These are phyloP conservation scores for Pimephales promelas DNA, from an alignment of 2,113 vertebrate species.

Conservation along the genomic window DNA sequence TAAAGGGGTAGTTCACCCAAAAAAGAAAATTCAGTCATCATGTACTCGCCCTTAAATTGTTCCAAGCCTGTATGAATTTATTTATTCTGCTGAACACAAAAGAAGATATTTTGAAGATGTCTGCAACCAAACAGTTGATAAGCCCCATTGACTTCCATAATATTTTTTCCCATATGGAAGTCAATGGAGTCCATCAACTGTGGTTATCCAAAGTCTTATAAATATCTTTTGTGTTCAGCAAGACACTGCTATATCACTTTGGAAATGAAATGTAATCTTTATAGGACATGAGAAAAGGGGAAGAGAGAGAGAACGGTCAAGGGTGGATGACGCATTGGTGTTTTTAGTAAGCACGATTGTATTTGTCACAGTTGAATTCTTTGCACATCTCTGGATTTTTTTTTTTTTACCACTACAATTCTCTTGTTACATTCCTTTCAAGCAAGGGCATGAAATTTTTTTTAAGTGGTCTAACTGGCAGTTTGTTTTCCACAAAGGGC, in stretches of 20 bases:
- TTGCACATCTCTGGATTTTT: background rate
- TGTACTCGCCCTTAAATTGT: no score
- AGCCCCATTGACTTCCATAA: no score
- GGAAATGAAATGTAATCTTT: background rate
- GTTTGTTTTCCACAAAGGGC: background rate
- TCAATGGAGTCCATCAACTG: no score
- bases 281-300: background rate
- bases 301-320: background rate
- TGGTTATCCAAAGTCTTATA: no score
- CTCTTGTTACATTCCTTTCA: background rate
- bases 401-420: background rate
- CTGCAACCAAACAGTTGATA: no score
- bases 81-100: no score
- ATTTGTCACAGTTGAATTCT: background rate
- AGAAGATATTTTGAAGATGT: no score
- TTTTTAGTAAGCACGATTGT: background rate
- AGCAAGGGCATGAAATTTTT: background rate
- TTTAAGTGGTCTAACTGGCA: background rate
- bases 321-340: slow-evolving; percentile 8
- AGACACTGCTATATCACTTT: background rate
- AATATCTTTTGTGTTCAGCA: no score
- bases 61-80: no score
- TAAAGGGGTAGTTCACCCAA: no score
- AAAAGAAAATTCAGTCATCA: no score
- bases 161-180: no score